phyloP scores from a whole-genome alignment of 2,113 vertebrate genomes.

The Potamarius usumacintae region DNA sequence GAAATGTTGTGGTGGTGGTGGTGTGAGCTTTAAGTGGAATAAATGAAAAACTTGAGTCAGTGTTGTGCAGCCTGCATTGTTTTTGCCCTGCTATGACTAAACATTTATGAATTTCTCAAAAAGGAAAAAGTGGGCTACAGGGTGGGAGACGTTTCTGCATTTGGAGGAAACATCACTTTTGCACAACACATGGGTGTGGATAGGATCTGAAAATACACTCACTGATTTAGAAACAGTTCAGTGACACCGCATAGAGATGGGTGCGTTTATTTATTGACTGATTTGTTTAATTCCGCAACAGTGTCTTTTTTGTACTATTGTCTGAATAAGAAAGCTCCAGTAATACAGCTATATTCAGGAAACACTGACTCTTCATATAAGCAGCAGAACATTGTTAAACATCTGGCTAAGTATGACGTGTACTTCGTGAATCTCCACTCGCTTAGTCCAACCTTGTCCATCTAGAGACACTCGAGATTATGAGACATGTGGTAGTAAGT shows the following conservation, averaged over 20 bases:
- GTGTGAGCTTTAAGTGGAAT: background rate
- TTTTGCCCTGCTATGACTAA: background rate
- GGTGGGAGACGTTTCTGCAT: no score
- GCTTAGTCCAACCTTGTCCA: background rate
- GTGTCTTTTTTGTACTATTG: background rate
- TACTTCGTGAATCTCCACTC: background rate
- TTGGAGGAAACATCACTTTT: background rate
- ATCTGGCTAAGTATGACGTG: background rate
- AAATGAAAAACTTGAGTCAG: background rate
- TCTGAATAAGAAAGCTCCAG: background rate
- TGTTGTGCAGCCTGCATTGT: background rate
- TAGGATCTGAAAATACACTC: background rate
- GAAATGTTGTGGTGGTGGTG: background rate
- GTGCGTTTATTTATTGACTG: background rate
- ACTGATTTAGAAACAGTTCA: background rate
- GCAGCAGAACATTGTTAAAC: no score
- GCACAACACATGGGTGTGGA: background rate
- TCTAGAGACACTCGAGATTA: background rate
- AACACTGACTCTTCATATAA: background rate
- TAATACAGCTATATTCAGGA: background rate
- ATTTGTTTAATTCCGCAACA: background rate
- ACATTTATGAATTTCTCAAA: background rate
- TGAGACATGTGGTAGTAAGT: slow-evolving; percentile 7
- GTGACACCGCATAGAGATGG: background rate
- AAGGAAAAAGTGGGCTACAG: background rate